These are phyloP conservation scores for Ferrisia virgata DNA, from an alignment of 2,888 invertebrate species.

Conservation along the genomic window DNA sequence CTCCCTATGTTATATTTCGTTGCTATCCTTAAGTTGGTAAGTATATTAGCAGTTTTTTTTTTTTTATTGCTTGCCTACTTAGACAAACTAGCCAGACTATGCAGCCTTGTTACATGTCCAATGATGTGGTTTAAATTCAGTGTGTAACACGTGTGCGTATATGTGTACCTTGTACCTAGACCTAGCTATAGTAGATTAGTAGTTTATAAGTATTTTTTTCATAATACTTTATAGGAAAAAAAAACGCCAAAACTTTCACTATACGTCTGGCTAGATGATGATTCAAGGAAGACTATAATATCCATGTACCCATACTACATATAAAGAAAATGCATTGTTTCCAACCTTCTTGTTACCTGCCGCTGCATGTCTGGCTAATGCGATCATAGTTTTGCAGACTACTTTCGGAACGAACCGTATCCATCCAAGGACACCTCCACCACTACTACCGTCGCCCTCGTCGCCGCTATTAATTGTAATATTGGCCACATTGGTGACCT, in stretches of 20 bases:
- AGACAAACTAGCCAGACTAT: background rate
- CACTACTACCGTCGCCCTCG: background rate
- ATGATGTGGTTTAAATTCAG: background rate
- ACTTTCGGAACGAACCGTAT: background rate
- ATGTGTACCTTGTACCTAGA: background rate
- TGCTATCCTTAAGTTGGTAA: background rate
- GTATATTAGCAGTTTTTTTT: no score
- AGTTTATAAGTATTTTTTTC: no score
- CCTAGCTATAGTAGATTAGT: background rate
- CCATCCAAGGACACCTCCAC: background rate
- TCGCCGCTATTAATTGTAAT: background rate
- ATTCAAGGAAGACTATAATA: slow-evolving; percentile 2
- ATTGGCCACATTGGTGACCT: slow-evolving; percentile 26
- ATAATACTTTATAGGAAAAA: background rate
- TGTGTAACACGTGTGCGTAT: background rate
- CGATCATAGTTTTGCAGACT: background rate
- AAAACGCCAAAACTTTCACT: background rate
- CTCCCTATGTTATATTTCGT: background rate
- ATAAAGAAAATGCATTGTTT: slow-evolving; percentile 15
- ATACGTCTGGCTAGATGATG: slow-evolving; percentile 9
- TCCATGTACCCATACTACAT: background rate
- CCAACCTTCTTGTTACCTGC: background rate
- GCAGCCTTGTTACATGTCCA: background rate
- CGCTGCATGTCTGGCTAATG: background rate
- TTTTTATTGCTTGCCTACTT: background rate